Evolutionary conservation across 2,797 vertebrate genomes (phyloP).

Genomic region (Eidolon dupreanum): DNA sequence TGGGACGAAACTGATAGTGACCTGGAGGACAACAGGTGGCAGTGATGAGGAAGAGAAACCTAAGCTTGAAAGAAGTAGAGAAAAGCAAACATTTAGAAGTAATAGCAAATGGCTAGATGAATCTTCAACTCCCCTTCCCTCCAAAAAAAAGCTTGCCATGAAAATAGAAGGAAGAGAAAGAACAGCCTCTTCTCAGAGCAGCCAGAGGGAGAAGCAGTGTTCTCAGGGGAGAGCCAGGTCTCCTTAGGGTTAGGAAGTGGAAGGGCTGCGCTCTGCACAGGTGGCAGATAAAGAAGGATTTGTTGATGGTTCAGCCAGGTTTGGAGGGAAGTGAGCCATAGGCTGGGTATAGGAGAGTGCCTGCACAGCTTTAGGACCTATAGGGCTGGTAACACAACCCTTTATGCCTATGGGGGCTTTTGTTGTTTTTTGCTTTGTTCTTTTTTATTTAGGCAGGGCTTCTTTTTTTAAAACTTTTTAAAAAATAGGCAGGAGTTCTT

Average conservation of each 20-base stretch:
- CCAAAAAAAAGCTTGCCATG: background rate
- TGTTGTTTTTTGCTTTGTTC: background rate
- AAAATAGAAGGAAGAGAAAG: background rate
- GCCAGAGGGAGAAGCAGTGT: background rate
- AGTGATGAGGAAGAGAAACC: background rate
- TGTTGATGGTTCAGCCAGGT: background rate
- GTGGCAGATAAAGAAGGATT: background rate
- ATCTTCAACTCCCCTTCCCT: background rate
- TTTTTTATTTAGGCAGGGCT: constrained; percentile 1
- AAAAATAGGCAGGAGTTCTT: background rate
- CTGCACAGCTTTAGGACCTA: background rate
- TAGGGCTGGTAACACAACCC: background rate
- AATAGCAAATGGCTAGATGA: background rate
- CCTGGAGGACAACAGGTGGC: background rate
- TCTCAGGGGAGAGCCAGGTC: background rate
- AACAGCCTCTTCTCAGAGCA: background rate
- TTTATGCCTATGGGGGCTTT: background rate
- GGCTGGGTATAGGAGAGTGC: background rate
- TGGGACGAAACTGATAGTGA: background rate
- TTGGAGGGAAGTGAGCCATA: background rate
- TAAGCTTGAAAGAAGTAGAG: background rate
- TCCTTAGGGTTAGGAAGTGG: background rate
- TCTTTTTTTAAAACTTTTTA: background rate
- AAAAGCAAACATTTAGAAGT: background rate
- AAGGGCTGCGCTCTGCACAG: background rate